Base-by-base conservation (phyloP, 2,113 vertebrate species). In the Plecturocebus donacophilus region DNA sequence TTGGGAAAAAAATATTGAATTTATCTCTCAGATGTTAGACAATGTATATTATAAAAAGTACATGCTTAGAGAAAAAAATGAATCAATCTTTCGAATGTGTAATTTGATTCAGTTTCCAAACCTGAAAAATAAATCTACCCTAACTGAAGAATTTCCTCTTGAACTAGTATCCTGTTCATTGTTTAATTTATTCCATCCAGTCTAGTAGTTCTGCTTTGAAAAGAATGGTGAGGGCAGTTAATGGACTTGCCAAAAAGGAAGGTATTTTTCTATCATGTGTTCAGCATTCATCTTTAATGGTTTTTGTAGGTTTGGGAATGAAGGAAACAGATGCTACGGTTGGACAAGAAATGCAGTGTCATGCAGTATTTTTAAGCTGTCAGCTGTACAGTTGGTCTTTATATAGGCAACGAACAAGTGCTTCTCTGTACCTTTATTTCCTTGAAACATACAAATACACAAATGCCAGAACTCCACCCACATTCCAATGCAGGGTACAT, bases 241-340 rank as follows among this genome's bases (percentile, higher is more conserved):
- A 87, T 54, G 85, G 71, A 87, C 90, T 79, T 95, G 38, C n/a
- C 61, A 71, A 66, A 95, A 95, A 83, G 38, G 64, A 89, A 85
- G 38, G 21, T 25, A 30, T 84, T 82, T 49, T 75, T 45, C 66
- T 90, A 45, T 79, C 54, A 40, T 0, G 0, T 71, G 92, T 96
- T 94, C 45, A 12, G 23, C 13, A 91, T 83, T 87, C 35, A 91
- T 61, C 66, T 95, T 94, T 91, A 90, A 86, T 56, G 86, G 89
- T 92, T 97, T 97, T 96, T 98, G 97, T 68, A 98, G 92, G 95
- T 84, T 61, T 87, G 85, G 95, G 97, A 98, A 98, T 98, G 96
- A 80, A 97, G 90, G 76, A 98, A 97, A 98, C 98, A 98, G 83
- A 97, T 98, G 95, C 85, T 68, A 81, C 58, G 17, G 30, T 27